Evolutionary conservation across 2,888 invertebrate species (phyloP), one percentile per base, ranked within the genome.

Genomic region (Busseola fusca): DNA sequence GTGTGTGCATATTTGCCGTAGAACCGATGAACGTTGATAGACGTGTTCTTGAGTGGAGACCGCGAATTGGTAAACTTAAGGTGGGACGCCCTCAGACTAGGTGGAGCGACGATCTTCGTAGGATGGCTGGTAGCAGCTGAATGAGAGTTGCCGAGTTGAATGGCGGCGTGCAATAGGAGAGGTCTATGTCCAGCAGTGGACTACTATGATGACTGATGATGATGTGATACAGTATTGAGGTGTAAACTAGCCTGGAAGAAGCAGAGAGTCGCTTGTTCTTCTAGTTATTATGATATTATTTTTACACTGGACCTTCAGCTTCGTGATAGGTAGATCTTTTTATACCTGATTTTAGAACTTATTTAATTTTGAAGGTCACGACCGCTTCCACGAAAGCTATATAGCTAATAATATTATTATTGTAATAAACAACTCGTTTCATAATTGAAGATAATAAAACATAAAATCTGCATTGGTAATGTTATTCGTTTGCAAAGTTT

Each of bases 401-500:
- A 34, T 34, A 34, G 34, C 34, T 34, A 34, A 40, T n/a, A 67
- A 14, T 18, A 21, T 37, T 48, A 40, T 16, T 21, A 60, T 37
- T 34, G 25, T 30, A 21, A 42, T 45, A 40, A 25, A 65, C 57
- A 21, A 63, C 50, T 50, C 27, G 14, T 57, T 50, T 16, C n/a
- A 16, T 60, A 21, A 63, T 52, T 42, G 25, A 63, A 58, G 3
- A 3, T 40, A 37, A n/a, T 52, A 58, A 48, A 56, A 40, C n/a
- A 48, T 64, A 18, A 48, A 40, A 34, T 59, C 25, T n/a, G 21
- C 27, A 54, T 60, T n/a, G 18, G 34, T 30, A 57, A 59, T 60
- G 16, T 52, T n/a, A 72, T 65, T 62, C 16, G 62, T 52, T 45
- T 37, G 64, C 50, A 42, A 77, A 64, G 65, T 74, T 74, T 62